phyloP scores from a whole-genome alignment of 35 echinoderm and acorn worm species.

The Ophiothrix spiculata region DNA sequence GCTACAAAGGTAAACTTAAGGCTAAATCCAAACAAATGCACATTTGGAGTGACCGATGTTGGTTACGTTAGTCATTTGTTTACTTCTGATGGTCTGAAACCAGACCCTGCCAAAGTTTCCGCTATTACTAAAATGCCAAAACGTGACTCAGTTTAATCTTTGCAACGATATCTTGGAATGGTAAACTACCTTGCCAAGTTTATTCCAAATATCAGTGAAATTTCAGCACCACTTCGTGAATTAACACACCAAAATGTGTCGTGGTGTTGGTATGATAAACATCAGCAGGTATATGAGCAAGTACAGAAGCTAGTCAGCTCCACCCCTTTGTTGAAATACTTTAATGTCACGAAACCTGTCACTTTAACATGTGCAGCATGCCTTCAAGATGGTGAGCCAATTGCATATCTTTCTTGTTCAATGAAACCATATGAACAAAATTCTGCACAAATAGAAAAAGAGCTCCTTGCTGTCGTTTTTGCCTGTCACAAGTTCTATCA shows the following conservation, averaged over 20 bases:
- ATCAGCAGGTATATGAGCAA: conserved; percentile 27
- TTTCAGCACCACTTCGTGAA: conserved; percentile 44
- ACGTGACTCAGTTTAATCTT: conserved; percentile 18
- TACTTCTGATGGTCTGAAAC: conserved; percentile 47
- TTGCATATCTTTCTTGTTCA: conserved; percentile 58
- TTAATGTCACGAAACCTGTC: conserved; percentile 43
- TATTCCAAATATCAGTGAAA: conserved; percentile 44
- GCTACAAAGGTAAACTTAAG: conserved; percentile 20
- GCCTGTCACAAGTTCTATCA: conserved; percentile 47
- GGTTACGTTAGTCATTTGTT: conserved; percentile 63
- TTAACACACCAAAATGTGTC: conserved; percentile 32
- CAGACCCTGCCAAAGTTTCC: conserved; percentile 43
- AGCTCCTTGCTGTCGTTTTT: conserved; percentile 60
- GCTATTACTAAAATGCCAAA: conserved; percentile 59
- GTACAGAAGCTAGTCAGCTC: conserved; percentile 23
- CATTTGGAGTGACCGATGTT: conserved; percentile 45
- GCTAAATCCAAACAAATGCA: conserved; percentile 56
- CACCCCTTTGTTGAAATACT: conserved; percentile 49
- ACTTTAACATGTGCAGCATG: conserved; percentile 49
- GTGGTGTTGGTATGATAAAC: conserved; percentile 41
- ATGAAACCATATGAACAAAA: conserved; percentile 27
- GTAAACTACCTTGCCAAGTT: conserved; percentile 67
- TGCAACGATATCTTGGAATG: conserved; percentile 50
- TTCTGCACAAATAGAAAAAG: conserved; percentile 64
- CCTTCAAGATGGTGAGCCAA: conserved; percentile 42